Evolutionary conservation across 2,888 invertebrate genomes (phyloP), one percentile per base, ranked within the genome.

Genomic region (Diplazon laetatorius): DNA sequence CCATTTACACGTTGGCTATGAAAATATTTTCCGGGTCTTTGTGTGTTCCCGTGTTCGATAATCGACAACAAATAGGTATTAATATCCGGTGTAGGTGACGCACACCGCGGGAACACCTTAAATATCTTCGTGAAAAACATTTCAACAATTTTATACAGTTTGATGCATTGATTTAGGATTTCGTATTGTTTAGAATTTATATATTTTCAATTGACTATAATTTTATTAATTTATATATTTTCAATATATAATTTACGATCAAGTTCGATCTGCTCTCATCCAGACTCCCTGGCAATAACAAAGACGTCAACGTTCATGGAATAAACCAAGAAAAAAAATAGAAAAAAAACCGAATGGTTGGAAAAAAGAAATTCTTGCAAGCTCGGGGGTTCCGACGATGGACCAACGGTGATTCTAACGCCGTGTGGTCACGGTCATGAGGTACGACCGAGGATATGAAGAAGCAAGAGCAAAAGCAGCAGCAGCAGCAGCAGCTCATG

Each of bases 381-480:
- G 44, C 60, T 57, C 44, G 59, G 30, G 66, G 68, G 12, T 46
- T 74, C 69, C 63, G 72, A 66, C 52, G 68, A 78, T n/a, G n/a
- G 72, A 80, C 78, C 78, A 80, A 76, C 81, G 75, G 78, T 65
- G 75, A 81, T 81, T 76, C 80, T 80, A 77, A 84, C 83, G 78
- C 78, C 70, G 71, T 59, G 81, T 84, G 30, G 30, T 30, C n/a
- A 30, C 30, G 30, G 88, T 86, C 86, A 85, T 87, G 88, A 87
- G 83, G 85, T 84, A 86, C 84, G 85, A 85, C 85, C 83, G 85
- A 86, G 50, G n/a, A n/a, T n/a, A 62, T 39, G 48, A 50, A 62
- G 55, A 18, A 63, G 55, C 62, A 16, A 52, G 20, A 46, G 72
- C 60, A 69, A 68, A 63, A 79, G 79, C n/a, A n/a, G n/a, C n/a